Evolutionary conservation across 2,797 vertebrate genomes (phyloP), one percentile per base, ranked within the genome.

Genomic region (Clarias fuscus): DNA sequence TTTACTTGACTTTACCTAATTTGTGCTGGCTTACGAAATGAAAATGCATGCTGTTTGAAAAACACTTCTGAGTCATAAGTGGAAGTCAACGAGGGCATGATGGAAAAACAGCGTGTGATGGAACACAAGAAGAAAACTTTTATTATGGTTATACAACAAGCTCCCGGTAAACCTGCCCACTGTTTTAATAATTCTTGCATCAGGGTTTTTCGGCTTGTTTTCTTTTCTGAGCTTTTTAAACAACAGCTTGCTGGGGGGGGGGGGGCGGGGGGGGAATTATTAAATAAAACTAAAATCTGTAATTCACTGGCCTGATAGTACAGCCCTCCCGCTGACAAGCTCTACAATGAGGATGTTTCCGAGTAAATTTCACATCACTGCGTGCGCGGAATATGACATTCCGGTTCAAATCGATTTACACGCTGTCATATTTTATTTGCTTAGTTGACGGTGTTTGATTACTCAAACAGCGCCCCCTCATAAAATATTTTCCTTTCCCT

Each of bases 31-130:
- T 5, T 56, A 56, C 8, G 8, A 58, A 77, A 77, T 58, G n/a
- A 27, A 58, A 77, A 59, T 58, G 53, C 27, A 30, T 20, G 53
- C 48, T 56, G 73, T 56, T 56, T 7, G 40, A 27, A 27, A 56
- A 56, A 53, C 73, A 27, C 73, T 27, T 76, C 40, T 56, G 73
- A 76, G 73, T 56, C 73, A 33, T 77, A 27, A 77, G 75, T 58
- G 53, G 75, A 77, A 20, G 27, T 59, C 53, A 56, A 56, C 37
- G 48, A 76, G 73, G 75, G 75, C 75, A 30, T 77, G 48, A 15
- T 58, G 75, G 24, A n/a, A 58, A 58, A 77, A 77, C 53, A 4
- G 48, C 53, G 13, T 56, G 53, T 30, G 75, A 77, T 5, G 48
- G n/a, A 56, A 58, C 75, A 58, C n/a, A 58, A 77, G 53, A 33